A percentile compares a stretch with the other conserved stretches of the same genome.
phyloP scores from a whole-genome alignment of 2,888 invertebrate genomes.

The Scaptomyza polygonia region DNA sequence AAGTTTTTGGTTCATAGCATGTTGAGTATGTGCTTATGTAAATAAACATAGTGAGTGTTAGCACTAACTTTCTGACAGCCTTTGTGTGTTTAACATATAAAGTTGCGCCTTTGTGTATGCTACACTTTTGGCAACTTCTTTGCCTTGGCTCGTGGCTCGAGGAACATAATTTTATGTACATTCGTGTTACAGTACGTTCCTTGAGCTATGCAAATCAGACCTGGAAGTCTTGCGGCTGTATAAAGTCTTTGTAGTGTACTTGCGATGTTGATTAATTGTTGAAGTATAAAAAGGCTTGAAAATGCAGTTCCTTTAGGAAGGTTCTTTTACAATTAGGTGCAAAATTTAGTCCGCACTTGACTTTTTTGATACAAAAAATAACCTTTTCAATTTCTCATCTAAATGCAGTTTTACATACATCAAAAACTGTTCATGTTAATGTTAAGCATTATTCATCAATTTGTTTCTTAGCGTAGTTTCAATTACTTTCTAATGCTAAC shows the following conservation, averaged over 20 bases:
- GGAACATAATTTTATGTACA: constrained; percentile 13
- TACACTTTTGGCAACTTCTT: constrained; percentile 12
- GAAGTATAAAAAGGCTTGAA: not conserved
- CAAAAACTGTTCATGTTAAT: too few species aligned
- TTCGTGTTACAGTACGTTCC: constrained; percentile 6
- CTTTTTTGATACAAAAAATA: not conserved
- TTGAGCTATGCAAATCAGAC: not conserved
- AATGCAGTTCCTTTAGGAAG: not conserved
- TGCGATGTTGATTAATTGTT: constrained; percentile 9
- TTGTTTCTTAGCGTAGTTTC: too few species aligned
- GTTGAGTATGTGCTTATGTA: not conserved
- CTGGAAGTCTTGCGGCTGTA: constrained; percentile 3
- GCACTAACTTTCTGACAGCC: constrained; percentile 17
- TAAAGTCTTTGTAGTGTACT: not conserved
- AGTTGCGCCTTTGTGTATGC: constrained; percentile 36
- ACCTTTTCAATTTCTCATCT: not conserved
- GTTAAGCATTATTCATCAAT: too few species aligned
- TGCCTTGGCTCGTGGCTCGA: not conserved
- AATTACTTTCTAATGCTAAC: not conserved
- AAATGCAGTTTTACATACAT: too few species aligned
- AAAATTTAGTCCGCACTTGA: not conserved
- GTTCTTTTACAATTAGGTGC: not conserved
- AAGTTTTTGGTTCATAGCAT: constrained; percentile 5
- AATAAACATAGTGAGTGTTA: not conserved
- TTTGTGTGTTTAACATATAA: constrained; percentile 22